phyloP scores from a whole-genome alignment of 2,797 vertebrate genomes.

The Sebastes oblongus region DNA sequence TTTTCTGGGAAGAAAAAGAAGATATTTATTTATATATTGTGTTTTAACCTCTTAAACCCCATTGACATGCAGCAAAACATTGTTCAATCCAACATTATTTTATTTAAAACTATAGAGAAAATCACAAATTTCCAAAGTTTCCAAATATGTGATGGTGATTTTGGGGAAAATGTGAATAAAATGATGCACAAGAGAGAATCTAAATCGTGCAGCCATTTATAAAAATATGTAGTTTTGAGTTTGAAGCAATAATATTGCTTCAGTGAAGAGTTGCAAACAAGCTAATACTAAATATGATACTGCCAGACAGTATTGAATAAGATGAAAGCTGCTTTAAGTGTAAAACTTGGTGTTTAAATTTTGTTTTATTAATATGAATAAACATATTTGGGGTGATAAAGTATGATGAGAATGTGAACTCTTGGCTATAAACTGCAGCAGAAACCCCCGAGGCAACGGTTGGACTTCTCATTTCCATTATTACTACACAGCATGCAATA shows the following conservation, averaged over 20 bases:
- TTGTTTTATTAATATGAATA: neutral
- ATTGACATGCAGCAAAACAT: neutral
- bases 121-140: neutral
- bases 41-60: neutral
- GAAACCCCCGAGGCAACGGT: neutral
- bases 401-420: neutral
- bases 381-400: neutral
- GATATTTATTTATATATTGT: neutral
- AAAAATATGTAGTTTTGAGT: neutral
- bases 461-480: neutral
- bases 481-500: neutral
- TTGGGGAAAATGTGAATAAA: neutral
- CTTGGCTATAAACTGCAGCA: neutral
- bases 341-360: neutral
- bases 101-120: fast-evolving
- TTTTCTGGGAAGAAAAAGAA: neutral
- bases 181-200: neutral
- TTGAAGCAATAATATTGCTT: no score
- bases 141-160: neutral
- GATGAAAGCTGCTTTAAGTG: neutral
- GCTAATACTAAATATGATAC: neutral
- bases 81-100: neutral
- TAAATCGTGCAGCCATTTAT: neutral
- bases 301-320: neutral
- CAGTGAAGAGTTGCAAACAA: neutral